Evolutionary conservation across 1,140 invertebrate genomes (phyloP).

Genomic region (Hylaeus volcanicus): DNA sequence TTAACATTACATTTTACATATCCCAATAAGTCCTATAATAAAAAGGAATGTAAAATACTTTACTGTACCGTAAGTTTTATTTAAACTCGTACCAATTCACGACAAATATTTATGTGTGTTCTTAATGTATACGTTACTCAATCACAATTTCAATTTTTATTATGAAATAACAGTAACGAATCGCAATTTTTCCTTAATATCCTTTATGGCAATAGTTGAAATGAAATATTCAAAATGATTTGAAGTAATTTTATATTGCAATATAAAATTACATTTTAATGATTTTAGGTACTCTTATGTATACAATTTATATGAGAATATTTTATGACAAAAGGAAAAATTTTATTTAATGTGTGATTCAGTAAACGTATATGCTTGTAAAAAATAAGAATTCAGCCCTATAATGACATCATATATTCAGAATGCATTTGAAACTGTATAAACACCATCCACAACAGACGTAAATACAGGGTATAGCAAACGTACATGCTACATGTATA

Average conservation of each 20-base stretch:
- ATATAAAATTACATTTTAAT: constrained; percentile 16
- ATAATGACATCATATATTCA: constrained; percentile 65
- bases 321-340: background rate
- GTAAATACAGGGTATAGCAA: constrained; percentile 29
- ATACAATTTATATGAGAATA: constrained; percentile 2
- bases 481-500: constrained; percentile 32
- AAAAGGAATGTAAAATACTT: constrained; percentile 52
- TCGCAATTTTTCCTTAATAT: background rate
- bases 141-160: background rate
- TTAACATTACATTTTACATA: constrained; percentile 4
- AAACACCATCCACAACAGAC: constrained; percentile 60
- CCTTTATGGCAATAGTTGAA: background rate
- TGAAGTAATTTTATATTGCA: background rate
- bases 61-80: constrained; percentile 4
- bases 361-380: constrained; percentile 18
- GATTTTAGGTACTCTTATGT: background rate
- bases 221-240: background rate
- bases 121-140: background rate
- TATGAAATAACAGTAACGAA: background rate
- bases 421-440: constrained; percentile 68
- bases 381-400: constrained; percentile 70
- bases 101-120: background rate
- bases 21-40: constrained; percentile 24
- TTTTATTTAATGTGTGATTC: background rate
- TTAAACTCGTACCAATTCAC: background rate